Conservation (phyloP, 2,113 vertebrate genomes). For the Clarias batrachus region DNA sequence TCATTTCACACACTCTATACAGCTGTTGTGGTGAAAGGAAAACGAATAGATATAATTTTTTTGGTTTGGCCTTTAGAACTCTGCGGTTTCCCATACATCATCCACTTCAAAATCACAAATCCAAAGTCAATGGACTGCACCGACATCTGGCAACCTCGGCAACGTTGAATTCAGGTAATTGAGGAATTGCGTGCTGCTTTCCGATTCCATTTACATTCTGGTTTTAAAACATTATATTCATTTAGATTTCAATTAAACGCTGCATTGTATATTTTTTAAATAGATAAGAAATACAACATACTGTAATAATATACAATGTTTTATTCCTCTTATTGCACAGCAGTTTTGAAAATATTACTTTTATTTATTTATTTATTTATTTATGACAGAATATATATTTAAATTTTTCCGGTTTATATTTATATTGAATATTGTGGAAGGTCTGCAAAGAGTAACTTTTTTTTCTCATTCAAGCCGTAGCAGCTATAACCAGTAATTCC, state of each 20-base stretch:
- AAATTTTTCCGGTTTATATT: no score
- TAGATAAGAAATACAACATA: not conserved
- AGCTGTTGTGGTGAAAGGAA: not conserved
- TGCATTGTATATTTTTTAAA: not conserved
- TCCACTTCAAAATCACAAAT: constrained; percentile 55
- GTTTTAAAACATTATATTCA: not conserved
- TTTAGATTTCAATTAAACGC: not conserved
- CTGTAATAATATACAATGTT: not conserved
- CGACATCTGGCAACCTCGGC: constrained; percentile 30
- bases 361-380: no score
- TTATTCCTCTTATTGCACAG: no score
- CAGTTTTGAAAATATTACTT: no score
- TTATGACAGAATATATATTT: no score
- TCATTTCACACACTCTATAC: not conserved
- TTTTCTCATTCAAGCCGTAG: no score
- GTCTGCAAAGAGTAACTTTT: accelerated
- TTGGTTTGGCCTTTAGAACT: constrained; percentile 65
- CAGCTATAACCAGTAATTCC: no score
- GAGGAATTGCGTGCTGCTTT: not conserved
- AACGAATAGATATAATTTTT: not conserved
- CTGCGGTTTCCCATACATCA: constrained; percentile 72
- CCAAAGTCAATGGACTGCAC: constrained; percentile 70
- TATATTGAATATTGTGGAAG: no score
- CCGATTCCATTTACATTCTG: not conserved
- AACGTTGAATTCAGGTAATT: constrained; percentile 76